These are phyloP conservation scores for Incurvaria masculella DNA, from an alignment of 2,888 invertebrate species.

Conservation along the genomic window DNA sequence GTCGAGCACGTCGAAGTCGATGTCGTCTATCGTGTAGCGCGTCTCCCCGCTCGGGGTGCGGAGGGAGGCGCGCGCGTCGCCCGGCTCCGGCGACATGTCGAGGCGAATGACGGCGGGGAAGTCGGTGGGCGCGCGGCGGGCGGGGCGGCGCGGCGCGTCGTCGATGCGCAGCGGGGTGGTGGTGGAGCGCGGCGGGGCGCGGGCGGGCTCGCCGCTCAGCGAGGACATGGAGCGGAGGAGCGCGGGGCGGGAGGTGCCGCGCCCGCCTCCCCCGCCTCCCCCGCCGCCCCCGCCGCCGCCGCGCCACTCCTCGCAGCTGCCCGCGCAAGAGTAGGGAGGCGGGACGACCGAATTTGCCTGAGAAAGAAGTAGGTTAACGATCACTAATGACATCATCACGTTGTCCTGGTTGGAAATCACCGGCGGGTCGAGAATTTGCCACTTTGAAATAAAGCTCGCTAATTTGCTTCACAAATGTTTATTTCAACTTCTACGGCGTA, in stretches of 20 bases:
- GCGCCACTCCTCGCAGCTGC: conserved; percentile 64
- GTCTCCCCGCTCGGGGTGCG: conserved; percentile 10
- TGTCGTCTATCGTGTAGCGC: too few species aligned
- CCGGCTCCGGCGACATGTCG: conserved; percentile 12
- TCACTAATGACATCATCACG: too few species aligned
- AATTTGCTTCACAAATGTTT: too few species aligned
- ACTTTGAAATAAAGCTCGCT: too few species aligned
- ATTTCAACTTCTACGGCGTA: too few species aligned
- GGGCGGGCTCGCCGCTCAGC: conserved; percentile 49
- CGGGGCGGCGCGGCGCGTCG: conserved; percentile 14
- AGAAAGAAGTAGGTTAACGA: too few species aligned
- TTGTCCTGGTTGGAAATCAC: too few species aligned
- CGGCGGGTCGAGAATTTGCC: too few species aligned
- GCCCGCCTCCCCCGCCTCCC: conserved; percentile 34
- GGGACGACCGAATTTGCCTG: conserved; percentile 79
- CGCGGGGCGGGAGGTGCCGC: conserved; percentile 28
- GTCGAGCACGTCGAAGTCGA: not conserved
- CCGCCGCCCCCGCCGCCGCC: conserved; percentile 36
- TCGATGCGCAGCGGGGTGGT: conserved; percentile 26
- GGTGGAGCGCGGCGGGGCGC: conserved; percentile 22
- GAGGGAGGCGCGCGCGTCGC: conserved; percentile 11
- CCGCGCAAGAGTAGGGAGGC: conserved; percentile 79
- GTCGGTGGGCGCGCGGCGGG: conserved; percentile 4
- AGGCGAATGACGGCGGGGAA: conserved; percentile 1
- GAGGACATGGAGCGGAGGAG: conserved; percentile 61